phyloP scores from a whole-genome alignment of 2,888 invertebrate species.

The Nezara viridula region DNA sequence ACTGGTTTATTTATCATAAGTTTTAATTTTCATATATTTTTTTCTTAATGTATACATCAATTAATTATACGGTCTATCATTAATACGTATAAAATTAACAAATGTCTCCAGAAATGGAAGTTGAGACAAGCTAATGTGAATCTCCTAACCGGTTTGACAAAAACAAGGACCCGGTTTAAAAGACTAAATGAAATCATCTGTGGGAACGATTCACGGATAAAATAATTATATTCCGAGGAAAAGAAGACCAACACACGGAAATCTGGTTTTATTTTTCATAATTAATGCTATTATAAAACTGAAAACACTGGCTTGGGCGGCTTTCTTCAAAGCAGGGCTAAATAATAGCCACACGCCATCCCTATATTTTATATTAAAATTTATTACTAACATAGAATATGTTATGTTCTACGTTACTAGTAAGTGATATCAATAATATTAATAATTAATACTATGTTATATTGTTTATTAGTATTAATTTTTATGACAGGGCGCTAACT shows the following conservation, averaged over 20 bases:
- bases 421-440: no score
- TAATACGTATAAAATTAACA: not conserved
- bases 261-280: not conserved
- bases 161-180: not conserved
- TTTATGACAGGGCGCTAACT: no score
- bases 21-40: not conserved
- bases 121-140: not conserved
- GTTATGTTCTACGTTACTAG: no score
- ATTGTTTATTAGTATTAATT: no score
- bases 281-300: not conserved
- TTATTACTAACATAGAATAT: not conserved
- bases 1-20: not conserved
- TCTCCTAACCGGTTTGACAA: not conserved
- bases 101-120: slow-evolving; percentile 2
- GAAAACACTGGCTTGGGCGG: not conserved
- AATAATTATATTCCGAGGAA: not conserved
- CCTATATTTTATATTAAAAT: not conserved
- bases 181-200: not conserved
- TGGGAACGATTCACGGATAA: not conserved
- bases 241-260: not conserved
- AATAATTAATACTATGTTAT: no score
- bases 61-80: not conserved
- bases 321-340: not conserved
- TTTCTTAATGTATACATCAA: no score
- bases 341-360: not conserved